Evolutionary conservation across 1,140 invertebrate species (phyloP).

Genomic region (Euglossa dilemma): DNA sequence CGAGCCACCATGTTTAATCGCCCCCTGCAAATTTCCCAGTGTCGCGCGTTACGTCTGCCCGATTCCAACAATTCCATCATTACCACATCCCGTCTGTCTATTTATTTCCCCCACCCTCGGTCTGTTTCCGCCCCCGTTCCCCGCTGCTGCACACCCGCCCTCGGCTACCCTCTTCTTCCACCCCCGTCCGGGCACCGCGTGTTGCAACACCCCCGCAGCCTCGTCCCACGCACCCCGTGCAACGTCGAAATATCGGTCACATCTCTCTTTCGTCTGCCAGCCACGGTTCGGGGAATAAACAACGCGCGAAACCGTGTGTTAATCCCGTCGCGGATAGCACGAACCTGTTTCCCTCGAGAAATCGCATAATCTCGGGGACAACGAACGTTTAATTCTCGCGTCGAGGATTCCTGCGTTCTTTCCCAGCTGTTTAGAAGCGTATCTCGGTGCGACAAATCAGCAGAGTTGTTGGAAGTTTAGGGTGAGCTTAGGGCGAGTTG

Average conservation of each 20-base stretch:
- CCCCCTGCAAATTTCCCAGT: neutral
- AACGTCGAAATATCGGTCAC: constrained; percentile 17
- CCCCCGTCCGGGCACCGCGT: neutral
- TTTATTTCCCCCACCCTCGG: constrained; percentile 1
- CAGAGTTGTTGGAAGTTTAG: no score
- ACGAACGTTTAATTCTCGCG: no score
- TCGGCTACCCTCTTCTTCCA: neutral
- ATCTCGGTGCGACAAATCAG: no score
- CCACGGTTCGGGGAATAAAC: neutral
- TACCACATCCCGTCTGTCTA: neutral
- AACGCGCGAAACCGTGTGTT: neutral
- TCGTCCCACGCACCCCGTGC: no score
- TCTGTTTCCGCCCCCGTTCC: neutral
- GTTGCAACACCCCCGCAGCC: constrained; percentile 17
- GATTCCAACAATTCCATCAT: neutral
- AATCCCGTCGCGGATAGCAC: neutral
- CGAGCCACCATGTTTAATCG: no score
- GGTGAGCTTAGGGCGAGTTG: no score
- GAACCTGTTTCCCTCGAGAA: neutral
- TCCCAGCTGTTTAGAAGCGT: no score
- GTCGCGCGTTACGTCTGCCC: neutral
- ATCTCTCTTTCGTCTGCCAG: neutral
- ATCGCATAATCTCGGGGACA: neutral
- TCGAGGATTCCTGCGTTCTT: no score
- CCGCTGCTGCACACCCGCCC: neutral